Conservation (phyloP, 1,140 invertebrate genomes). For the Cydia pomonella region DNA sequence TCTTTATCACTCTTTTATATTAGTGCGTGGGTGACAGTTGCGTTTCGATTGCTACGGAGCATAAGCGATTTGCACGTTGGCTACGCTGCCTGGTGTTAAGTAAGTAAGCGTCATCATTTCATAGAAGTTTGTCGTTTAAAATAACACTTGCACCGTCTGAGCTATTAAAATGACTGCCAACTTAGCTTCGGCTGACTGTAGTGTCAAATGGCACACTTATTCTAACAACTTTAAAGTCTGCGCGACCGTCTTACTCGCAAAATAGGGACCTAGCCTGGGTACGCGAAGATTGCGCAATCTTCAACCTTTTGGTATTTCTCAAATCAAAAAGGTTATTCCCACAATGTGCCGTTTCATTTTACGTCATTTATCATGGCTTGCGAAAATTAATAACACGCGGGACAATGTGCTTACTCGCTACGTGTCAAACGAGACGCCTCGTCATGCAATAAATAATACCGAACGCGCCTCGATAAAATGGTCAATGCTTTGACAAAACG, state of each 20-base stretch:
- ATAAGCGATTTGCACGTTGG: too few species aligned
- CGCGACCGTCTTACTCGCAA: not conserved
- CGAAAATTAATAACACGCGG: conserved; percentile 31
- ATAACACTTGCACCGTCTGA: too few species aligned
- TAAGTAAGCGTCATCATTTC: too few species aligned
- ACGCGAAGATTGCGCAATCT: conserved; percentile 13
- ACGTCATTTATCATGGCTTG: conserved; percentile 26
- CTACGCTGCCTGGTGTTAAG: too few species aligned
- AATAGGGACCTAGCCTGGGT: not conserved
- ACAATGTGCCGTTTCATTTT: conserved; percentile 26
- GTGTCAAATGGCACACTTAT: too few species aligned
- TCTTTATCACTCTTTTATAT: too few species aligned
- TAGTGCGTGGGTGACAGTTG: too few species aligned
- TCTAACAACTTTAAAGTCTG: too few species aligned
- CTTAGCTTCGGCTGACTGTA: too few species aligned
- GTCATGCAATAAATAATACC: conserved; percentile 33
- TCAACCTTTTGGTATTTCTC: not conserved
- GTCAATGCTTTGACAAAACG: conserved; percentile 28
- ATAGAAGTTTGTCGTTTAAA: too few species aligned
- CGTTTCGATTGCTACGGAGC: too few species aligned
- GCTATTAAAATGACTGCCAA: too few species aligned
- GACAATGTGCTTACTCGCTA: conserved; percentile 33
- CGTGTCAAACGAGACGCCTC: conserved; percentile 13
- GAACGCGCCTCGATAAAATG: conserved; percentile 30
- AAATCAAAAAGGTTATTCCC: conserved; percentile 5